Evolutionary conservation across 2,888 invertebrate species (phyloP).

Genomic region (Trissolcus japonicus): DNA sequence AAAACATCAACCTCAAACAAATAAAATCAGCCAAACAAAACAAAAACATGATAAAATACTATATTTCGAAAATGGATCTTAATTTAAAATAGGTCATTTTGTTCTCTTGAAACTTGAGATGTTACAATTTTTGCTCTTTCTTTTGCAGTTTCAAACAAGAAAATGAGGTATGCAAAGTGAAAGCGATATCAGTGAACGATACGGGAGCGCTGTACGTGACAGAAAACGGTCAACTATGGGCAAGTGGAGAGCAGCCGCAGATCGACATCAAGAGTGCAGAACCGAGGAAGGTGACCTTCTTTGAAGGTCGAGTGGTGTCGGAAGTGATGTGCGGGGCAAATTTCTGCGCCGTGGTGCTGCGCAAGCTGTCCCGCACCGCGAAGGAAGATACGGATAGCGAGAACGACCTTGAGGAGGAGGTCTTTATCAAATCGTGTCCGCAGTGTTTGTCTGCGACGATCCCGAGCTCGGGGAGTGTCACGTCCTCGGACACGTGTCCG

Average conservation of each 20-base stretch:
- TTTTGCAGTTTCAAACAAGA: slow-evolving; percentile 78
- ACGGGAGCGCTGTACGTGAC: slow-evolving; percentile 82
- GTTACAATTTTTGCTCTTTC: not conserved
- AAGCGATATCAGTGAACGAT: slow-evolving; percentile 80
- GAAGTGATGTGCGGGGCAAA: slow-evolving; percentile 86
- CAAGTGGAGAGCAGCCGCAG: slow-evolving; percentile 82
- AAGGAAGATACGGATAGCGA: slow-evolving; percentile 78
- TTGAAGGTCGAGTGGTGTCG: slow-evolving; percentile 82
- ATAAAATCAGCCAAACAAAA: too few relatives aligned
- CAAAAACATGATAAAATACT: too few relatives aligned
- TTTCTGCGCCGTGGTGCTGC: slow-evolving; percentile 86
- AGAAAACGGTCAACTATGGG: slow-evolving; percentile 84
- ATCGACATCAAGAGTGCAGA: slow-evolving; percentile 80
- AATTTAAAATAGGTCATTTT: too few relatives aligned
- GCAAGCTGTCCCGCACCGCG: slow-evolving; percentile 78
- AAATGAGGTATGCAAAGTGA: slow-evolving; percentile 80
- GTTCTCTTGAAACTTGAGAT: not conserved
- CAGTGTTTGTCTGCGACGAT: slow-evolving; percentile 77
- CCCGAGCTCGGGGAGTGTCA: slow-evolving; percentile 75
- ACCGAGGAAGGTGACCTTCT: slow-evolving; percentile 83
- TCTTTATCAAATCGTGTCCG: slow-evolving; percentile 82
- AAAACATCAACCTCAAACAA: not conserved
- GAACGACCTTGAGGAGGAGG: slow-evolving; percentile 81
- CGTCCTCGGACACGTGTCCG: slow-evolving; percentile 82
- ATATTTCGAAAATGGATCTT: too few relatives aligned